These are phyloP conservation scores for Gallinago jamesoni DNA, from an alignment of 2,113 vertebrate genomes.

Conservation along the genomic window DNA sequence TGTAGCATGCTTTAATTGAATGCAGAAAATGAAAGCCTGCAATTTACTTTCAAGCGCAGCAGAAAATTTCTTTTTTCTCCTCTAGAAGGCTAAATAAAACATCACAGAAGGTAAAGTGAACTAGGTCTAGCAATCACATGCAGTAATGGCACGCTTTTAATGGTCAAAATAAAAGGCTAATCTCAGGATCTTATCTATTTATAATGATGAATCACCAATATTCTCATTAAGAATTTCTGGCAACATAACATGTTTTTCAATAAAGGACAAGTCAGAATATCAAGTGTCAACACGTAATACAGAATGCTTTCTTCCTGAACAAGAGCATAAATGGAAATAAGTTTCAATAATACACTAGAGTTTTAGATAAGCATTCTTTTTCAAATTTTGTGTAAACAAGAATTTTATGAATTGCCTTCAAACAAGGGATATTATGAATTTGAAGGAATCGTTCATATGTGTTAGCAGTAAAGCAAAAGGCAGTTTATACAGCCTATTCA, in stretches of 20 bases:
- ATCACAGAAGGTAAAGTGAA: slow-evolving; percentile 30
- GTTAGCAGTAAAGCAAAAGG: background rate
- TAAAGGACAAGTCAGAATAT: background rate
- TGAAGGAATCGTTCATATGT: background rate
- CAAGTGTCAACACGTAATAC: background rate
- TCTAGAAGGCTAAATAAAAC: slow-evolving; percentile 55
- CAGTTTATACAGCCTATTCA: background rate
- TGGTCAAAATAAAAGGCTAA: slow-evolving; percentile 20
- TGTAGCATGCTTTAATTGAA: slow-evolving; percentile 52
- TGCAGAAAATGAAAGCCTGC: slow-evolving; percentile 51
- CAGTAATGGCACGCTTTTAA: slow-evolving; percentile 29
- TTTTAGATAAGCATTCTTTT: background rate
- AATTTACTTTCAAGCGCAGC: slow-evolving; percentile 61
- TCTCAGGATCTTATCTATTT: slow-evolving; percentile 16
- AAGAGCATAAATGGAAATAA: background rate
- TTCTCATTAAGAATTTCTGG: slow-evolving; percentile 17
- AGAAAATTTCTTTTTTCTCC: slow-evolving; percentile 42
- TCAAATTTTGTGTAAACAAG: background rate
- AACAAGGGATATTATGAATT: background rate
- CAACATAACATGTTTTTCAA: background rate
- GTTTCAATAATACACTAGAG: background rate
- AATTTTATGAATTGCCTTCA: background rate
- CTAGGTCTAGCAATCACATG: slow-evolving; percentile 14
- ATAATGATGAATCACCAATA: slow-evolving; percentile 26
- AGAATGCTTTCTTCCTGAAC: background rate